phyloP scores from a whole-genome alignment of 2,888 invertebrate species.

The Ceriagrion tenellum region DNA sequence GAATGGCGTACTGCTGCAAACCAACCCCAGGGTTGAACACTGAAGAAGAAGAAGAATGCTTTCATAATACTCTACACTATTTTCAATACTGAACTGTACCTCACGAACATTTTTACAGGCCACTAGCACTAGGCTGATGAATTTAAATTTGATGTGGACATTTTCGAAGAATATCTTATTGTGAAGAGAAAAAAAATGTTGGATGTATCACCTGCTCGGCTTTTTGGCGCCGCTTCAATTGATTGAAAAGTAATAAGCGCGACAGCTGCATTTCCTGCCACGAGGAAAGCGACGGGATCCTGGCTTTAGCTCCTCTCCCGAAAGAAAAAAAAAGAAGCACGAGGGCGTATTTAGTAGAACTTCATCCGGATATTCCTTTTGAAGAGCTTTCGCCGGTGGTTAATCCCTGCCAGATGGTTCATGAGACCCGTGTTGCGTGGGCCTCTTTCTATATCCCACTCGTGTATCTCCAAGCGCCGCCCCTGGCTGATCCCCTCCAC shows the following conservation, averaged over 20 bases:
- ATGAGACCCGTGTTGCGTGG: neutral
- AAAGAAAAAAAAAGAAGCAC: neutral
- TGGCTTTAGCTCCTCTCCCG: neutral
- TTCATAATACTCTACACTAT: too few relatives aligned
- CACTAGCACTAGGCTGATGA: too few relatives aligned
- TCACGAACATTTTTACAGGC: too few relatives aligned
- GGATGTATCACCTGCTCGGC: neutral
- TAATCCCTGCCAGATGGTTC: slow-evolving; percentile 3
- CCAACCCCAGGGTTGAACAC: too few relatives aligned
- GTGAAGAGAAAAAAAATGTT: neutral
- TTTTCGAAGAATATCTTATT: too few relatives aligned
- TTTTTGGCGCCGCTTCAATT: neutral
- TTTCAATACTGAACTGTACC: too few relatives aligned
- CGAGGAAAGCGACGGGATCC: neutral
- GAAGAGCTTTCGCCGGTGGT: neutral
- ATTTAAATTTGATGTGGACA: too few relatives aligned
- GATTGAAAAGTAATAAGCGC: neutral
- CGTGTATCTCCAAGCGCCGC: neutral
- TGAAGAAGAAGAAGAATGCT: too few relatives aligned
- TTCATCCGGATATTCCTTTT: slow-evolving; percentile 24
- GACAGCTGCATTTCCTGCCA: neutral
- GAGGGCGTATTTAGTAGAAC: neutral
- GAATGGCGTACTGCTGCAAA: too few relatives aligned
- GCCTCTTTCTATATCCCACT: neutral
- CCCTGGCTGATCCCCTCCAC: neutral